Base-by-base conservation (phyloP, 2,888 invertebrate species). In the Thymelicus sylvestris region DNA sequence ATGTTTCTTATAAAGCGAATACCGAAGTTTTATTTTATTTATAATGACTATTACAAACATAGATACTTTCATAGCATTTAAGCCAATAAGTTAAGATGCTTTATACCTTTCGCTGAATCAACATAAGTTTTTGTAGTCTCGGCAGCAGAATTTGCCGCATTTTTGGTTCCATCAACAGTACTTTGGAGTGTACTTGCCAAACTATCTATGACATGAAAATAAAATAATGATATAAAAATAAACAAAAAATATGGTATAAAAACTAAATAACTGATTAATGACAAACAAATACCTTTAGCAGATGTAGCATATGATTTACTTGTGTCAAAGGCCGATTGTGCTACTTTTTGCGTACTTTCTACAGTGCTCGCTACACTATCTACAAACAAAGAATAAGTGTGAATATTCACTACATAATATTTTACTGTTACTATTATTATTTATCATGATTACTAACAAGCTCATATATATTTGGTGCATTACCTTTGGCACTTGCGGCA, bases 81-180 rank as follows among this genome's bases (percentile, higher is more conserved):
- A 62, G 69, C 66, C 31, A 66, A 59, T 44, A n/a, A 55, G 39
- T n/a, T 24, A 39, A 48, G 19, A 61, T n/a, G 12, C 3, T 52
- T 61, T 47, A 64, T 89, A 92, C 90, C 90, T 91, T 88, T 90
- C 13, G 87, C 86, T 74, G 80, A 83, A 75, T 85, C 87, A 74
- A 86, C 82, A 74, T 84, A 89, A 48, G 80, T 75, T 79, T 87
- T 90, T 50, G 86, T 83, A 0, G 85, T 83, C 62, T 91, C 88
- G 67, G 81, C 79, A 48, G 86, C 86, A 61, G 85, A 79, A 74
- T 81, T 78, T 48, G 86, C 83, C 69, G 82, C 83, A 70, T 84
- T 84, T 83, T 89, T 88, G 63, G 87, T 85, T 67, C 78, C 79
- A 59, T 87, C 86, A 70, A 87, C 81, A n/a, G 88, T 84, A 72